Percentiles rank a stretch among this genome's conserved stretches.
Conservation (phyloP, 2,113 vertebrate species). For the Chaetops frenatus region DNA sequence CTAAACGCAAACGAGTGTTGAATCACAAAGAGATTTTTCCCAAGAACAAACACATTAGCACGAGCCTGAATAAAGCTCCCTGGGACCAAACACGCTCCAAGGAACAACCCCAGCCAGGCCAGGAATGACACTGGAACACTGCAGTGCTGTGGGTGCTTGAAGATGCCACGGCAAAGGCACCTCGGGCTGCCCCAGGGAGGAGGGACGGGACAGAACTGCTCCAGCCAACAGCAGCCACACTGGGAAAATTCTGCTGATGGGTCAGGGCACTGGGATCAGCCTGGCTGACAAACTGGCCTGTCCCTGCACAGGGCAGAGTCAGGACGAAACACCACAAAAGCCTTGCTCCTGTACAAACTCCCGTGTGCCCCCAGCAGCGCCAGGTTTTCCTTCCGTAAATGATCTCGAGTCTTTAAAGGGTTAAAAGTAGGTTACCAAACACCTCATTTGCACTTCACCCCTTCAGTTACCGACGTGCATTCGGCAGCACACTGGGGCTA, state of each 20-base stretch:
- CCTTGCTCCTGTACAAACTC: fast-evolving
- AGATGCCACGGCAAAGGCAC: neutral
- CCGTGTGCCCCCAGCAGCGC: neutral
- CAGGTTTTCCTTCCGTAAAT: fast-evolving
- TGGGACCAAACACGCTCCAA: neutral
- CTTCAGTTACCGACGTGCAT: fast-evolving
- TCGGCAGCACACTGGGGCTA: neutral
- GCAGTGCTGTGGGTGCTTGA: fast-evolving
- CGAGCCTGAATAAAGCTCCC: neutral
- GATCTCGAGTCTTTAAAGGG: neutral
- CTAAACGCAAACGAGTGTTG: neutral
- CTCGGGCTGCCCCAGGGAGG: neutral
- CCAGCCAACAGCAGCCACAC: neutral
- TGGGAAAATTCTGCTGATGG: neutral
- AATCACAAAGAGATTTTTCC: neutral
- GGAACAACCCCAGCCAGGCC: neutral
- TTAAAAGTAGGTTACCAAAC: neutral
- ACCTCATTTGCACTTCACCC: no score
- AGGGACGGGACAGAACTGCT: neutral
- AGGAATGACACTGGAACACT: neutral
- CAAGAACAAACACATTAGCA: neutral
- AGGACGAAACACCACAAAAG: fast-evolving
- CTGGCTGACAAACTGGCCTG: neutral
- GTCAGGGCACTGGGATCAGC: neutral
- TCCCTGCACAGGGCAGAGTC: neutral